Evolutionary conservation across 2,888 invertebrate genomes (phyloP).

Genomic region (Nysson spinosus): DNA sequence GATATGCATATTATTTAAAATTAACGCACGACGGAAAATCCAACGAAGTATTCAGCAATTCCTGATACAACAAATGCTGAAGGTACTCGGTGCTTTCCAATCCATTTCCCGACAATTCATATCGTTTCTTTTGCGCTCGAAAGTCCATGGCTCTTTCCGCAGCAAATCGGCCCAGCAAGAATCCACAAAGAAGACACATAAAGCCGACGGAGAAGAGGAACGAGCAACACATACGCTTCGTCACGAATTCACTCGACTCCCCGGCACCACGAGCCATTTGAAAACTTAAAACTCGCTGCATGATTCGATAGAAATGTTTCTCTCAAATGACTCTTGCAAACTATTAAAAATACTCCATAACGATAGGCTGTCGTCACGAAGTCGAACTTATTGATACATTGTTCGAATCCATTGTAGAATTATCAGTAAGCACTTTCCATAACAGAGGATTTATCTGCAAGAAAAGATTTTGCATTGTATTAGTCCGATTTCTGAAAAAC

Average conservation of each 20-base stretch:
- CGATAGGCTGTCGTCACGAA: no score
- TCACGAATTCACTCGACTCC: slow-evolving; percentile 76
- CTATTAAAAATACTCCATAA: no score
- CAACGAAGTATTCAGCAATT: slow-evolving; percentile 53
- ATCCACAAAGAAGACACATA: slow-evolving; percentile 78
- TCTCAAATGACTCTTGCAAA: no score
- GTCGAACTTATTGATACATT: no score
- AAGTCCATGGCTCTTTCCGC: slow-evolving; percentile 72
- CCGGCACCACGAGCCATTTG: slow-evolving; percentile 75
- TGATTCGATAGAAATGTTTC: no score
- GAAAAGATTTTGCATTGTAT: no score
- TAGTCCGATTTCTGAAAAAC: no score
- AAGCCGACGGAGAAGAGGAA: slow-evolving; percentile 78
- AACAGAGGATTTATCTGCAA: no score
- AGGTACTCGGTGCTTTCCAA: slow-evolving; percentile 62
- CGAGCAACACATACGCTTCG: slow-evolving; percentile 78
- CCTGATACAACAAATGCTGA: slow-evolving; percentile 54
- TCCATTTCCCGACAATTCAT: slow-evolving; percentile 68
- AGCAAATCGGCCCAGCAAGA: slow-evolving; percentile 77
- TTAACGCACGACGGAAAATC: slow-evolving; percentile 44
- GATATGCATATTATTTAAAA: no score
- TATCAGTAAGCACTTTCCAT: no score
- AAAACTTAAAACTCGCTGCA: slow-evolving; percentile 78
- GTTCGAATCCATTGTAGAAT: no score
- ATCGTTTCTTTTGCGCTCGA: slow-evolving; percentile 65